phyloP scores from a whole-genome alignment of 2,113 vertebrate genomes.

The Capreolus pygargus region DNA sequence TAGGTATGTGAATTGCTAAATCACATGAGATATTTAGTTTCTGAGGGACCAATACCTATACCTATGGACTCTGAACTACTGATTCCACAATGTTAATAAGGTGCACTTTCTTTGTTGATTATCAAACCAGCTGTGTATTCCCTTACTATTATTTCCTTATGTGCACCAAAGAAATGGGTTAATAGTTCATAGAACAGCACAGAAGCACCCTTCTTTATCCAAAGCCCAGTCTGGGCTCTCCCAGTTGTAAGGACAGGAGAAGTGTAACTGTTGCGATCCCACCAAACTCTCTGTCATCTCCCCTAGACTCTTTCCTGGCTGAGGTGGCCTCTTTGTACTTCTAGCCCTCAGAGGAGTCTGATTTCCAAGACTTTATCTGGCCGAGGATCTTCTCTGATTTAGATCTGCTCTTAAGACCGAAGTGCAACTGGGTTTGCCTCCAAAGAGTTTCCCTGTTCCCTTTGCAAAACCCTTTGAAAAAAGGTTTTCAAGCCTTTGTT shows the following conservation, averaged over 20 bases:
- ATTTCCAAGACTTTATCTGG: not conserved
- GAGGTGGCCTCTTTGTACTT: not conserved
- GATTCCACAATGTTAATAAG: not conserved
- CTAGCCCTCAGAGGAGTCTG: not conserved
- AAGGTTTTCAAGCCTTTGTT: not conserved
- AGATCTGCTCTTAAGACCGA: not conserved
- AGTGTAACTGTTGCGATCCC: not conserved
- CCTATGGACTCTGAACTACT: not conserved
- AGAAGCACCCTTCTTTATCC: not conserved
- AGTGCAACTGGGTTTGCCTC: not conserved
- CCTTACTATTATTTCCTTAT: not conserved
- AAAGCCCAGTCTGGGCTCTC: not conserved
- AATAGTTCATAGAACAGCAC: not conserved
- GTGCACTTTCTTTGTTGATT: not conserved
- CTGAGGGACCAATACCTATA: not conserved
- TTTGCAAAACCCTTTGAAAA: not conserved
- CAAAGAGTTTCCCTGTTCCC: not conserved
- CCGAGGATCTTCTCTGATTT: not conserved
- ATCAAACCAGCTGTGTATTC: not conserved
- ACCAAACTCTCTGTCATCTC: not conserved
- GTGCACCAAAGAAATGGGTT: not conserved
- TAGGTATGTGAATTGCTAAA: not conserved
- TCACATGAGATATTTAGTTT: not conserved
- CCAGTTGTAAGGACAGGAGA: not conserved
- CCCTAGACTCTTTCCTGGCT: not conserved